Percentiles rank a stretch among this genome's conserved stretches.
Conservation (phyloP, 2,888 invertebrate genomes). For the Anoplius nigerrimus region DNA sequence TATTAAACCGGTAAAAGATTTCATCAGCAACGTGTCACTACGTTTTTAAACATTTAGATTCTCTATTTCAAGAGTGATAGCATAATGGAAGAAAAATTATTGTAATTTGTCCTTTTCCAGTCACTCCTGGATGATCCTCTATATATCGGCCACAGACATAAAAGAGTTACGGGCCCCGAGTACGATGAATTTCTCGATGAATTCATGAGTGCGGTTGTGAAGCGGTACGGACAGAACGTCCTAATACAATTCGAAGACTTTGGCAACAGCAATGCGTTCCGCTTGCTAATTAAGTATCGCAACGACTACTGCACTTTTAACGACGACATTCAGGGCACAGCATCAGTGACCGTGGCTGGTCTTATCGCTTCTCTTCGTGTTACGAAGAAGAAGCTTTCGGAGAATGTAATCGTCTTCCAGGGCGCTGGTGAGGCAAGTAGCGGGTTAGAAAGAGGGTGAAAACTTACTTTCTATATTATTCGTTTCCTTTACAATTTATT, state of each 20-base stretch:
- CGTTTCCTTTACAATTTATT: too few species aligned
- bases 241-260: slow-evolving; percentile 99
- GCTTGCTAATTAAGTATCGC: slow-evolving; percentile 92
- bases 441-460: neutral
- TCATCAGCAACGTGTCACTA: too few species aligned
- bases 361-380: slow-evolving; percentile 90
- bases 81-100: neutral
- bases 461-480: neutral
- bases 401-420: slow-evolving; percentile 93
- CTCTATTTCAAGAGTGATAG: neutral
- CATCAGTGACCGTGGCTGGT: slow-evolving; percentile 96
- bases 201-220: slow-evolving; percentile 95
- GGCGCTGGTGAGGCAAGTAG: slow-evolving; percentile 93
- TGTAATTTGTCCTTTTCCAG: slow-evolving; percentile 71
- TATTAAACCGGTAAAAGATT: too few species aligned
- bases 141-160: slow-evolving; percentile 94
- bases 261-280: slow-evolving; percentile 97
- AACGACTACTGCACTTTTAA: slow-evolving; percentile 96
- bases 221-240: slow-evolving; percentile 89
- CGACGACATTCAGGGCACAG: slow-evolving; percentile 99
- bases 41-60: too few species aligned
- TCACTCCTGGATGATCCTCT: slow-evolving; percentile 92
- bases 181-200: slow-evolving; percentile 98
- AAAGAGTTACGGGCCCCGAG: slow-evolving; percentile 86
- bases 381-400: slow-evolving; percentile 87